Evolutionary conservation across 2,113 vertebrate genomes (phyloP).

Genomic region (Aphyosemion australe): DNA sequence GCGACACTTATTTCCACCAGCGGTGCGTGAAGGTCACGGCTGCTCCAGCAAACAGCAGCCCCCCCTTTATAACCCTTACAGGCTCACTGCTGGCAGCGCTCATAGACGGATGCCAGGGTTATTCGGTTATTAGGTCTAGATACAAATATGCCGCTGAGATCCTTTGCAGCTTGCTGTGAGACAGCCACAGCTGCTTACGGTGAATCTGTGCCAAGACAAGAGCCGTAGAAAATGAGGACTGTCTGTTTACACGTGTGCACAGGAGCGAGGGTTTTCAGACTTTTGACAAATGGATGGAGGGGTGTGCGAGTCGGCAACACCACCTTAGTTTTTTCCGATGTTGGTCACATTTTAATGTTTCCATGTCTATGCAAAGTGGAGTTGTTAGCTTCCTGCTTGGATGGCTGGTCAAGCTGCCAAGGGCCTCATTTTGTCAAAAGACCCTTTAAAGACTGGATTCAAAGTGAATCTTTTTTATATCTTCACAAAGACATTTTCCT

Average conservation of each 20-base stretch:
- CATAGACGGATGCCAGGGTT: conserved; percentile 40
- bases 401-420: background rate
- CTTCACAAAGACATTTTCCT: too few relatives aligned
- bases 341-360: background rate
- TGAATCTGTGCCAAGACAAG: conserved; percentile 16
- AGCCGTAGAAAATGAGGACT: conserved; percentile 5
- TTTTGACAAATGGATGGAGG: conserved; percentile 1
- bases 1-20: conserved; percentile 47
- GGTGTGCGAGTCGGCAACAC: background rate
- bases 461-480: too few relatives aligned
- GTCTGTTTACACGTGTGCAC: conserved; percentile 9
- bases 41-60: background rate
- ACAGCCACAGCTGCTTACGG: conserved; percentile 45
- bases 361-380: background rate
- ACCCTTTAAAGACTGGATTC: background rate
- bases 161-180: conserved; percentile 55
- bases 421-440: background rate
- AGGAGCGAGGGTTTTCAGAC: background rate
- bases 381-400: background rate
- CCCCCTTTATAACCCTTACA: background rate
- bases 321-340: background rate
- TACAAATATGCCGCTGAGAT: conserved; percentile 57
- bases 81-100: conserved; percentile 3
- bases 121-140: conserved; percentile 52
- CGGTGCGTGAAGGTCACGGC: conserved; percentile 62